These are phyloP conservation scores for Temnothorax longispinosus DNA, from an alignment of 1,140 invertebrate species.

Conservation along the genomic window DNA sequence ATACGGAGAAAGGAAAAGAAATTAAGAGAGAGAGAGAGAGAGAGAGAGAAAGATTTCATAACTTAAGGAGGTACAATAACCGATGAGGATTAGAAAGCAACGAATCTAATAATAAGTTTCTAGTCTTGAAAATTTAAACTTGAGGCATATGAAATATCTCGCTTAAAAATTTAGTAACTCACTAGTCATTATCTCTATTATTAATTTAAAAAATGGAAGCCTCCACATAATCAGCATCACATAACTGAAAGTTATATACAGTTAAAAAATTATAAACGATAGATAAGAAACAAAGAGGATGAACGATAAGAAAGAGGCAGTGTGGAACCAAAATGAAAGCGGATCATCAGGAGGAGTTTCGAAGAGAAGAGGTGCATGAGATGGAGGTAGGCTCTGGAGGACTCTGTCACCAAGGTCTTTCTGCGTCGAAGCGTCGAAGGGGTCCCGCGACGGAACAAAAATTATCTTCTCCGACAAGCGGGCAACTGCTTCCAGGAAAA, in stretches of 20 bases:
- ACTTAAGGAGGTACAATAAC: background rate
- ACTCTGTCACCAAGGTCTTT: conserved; percentile 41
- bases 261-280: background rate
- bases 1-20: background rate
- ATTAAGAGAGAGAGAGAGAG: background rate
- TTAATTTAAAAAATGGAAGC: background rate
- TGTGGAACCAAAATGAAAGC: background rate
- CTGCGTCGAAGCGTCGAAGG: conserved; percentile 37
- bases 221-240: background rate
- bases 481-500: conserved; percentile 79
- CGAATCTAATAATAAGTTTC: background rate
- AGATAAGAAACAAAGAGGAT: background rate
- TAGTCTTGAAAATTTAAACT: background rate
- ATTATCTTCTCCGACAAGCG: conserved; percentile 76
- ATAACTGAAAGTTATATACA: background rate
- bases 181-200: background rate
- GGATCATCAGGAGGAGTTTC: conserved; percentile 9
- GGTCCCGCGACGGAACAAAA: conserved; percentile 69
- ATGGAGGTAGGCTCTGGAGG: background rate
- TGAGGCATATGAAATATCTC: background rate
- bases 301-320: background rate
- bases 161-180: background rate
- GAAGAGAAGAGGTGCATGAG: conserved; percentile 5
- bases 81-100: background rate
- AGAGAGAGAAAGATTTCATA: background rate